Percentiles rank a stretch among this genome's conserved stretches.
phyloP scores from a whole-genome alignment of 2,888 invertebrate genomes.

The Amblyjoppa fuscipennis region DNA sequence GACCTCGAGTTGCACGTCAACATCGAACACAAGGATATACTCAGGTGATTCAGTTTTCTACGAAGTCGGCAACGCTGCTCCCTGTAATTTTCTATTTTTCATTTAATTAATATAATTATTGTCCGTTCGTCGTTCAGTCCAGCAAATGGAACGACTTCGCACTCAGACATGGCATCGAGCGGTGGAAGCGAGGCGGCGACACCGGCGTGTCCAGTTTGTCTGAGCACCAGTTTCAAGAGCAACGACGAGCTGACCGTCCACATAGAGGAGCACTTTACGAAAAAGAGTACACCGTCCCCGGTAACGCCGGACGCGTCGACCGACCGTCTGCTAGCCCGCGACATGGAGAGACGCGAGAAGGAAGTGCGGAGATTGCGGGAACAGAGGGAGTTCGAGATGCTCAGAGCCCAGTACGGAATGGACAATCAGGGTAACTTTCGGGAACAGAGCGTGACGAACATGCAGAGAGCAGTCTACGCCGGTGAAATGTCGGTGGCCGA shows the following conservation, averaged over 20 bases:
- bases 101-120: background rate
- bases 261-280: slow-evolving; percentile 93
- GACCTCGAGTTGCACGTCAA: slow-evolving; percentile 95
- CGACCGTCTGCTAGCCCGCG: slow-evolving; percentile 86
- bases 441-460: slow-evolving; percentile 92
- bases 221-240: slow-evolving; percentile 84
- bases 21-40: slow-evolving; percentile 93
- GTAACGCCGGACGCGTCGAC: slow-evolving; percentile 85
- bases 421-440: slow-evolving; percentile 94
- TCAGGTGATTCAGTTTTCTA: slow-evolving; percentile 87
- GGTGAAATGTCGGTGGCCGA: slow-evolving; percentile 95
- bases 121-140: slow-evolving; percentile 73
- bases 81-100: background rate
- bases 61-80: background rate
- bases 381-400: slow-evolving; percentile 92
- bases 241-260: slow-evolving; percentile 89
- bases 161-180: slow-evolving; percentile 80
- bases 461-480: slow-evolving; percentile 93
- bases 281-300: slow-evolving; percentile 84
- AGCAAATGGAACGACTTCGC: slow-evolving; percentile 80
- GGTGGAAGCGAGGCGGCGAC: slow-evolving; percentile 78
- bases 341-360: slow-evolving; percentile 87
- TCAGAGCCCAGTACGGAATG: slow-evolving; percentile 95
- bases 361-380: slow-evolving; percentile 91
- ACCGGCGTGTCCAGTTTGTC: slow-evolving; percentile 85